phyloP scores from a whole-genome alignment of 1,140 invertebrate genomes.

The Harpegnathos saltator region DNA sequence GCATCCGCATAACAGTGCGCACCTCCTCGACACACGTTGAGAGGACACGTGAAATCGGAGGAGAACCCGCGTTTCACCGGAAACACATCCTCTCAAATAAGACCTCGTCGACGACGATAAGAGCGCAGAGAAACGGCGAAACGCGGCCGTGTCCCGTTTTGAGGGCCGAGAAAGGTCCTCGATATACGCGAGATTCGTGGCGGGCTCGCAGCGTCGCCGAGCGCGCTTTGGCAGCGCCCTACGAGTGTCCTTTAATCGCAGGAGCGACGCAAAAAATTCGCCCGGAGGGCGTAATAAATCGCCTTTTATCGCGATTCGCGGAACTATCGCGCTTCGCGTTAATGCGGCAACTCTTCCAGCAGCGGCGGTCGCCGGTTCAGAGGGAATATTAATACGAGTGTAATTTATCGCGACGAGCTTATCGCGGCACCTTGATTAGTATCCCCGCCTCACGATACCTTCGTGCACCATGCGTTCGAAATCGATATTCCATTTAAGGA shows the following conservation, averaged over 20 bases:
- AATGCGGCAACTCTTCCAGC: neutral
- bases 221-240: neutral
- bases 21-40: too few species aligned
- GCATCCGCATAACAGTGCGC: too few species aligned
- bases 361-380: neutral
- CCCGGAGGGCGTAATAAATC: constrained; percentile 31
- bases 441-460: constrained; percentile 18
- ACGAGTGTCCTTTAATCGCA: constrained; percentile 30
- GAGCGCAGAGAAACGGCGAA: too few species aligned
- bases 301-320: constrained; percentile 32
- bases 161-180: too few species aligned
- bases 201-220: neutral
- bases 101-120: too few species aligned
- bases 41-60: too few species aligned
- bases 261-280: neutral
- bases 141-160: neutral
- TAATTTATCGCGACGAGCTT: constrained; percentile 45
- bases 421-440: constrained; percentile 25
- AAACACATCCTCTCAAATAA: too few species aligned
- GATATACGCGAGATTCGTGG: neutral
- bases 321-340: constrained; percentile 7
- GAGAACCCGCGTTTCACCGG: too few species aligned
- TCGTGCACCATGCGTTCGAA: constrained; percentile 8
- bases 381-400: constrained; percentile 32
- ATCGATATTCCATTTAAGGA: constrained; percentile 41